A percentile compares a stretch with the other conserved stretches of the same genome.
Conservation (phyloP, 2,113 vertebrate species). For the Cinclus mexicanus region DNA sequence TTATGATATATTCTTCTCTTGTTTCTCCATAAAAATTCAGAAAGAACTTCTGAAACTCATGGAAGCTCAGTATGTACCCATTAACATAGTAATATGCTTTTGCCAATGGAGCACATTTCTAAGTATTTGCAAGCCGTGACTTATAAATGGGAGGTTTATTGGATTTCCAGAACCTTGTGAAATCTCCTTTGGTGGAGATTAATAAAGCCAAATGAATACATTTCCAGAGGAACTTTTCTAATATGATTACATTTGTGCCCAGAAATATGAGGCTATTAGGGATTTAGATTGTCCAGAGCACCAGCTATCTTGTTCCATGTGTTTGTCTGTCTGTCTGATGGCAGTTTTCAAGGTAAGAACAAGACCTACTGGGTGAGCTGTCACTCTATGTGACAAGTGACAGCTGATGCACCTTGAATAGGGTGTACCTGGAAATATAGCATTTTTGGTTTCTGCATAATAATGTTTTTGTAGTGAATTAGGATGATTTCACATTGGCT, state of each 20-base stretch:
- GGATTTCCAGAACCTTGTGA: constrained; percentile 41
- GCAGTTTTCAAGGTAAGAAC: background rate
- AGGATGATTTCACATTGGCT: background rate
- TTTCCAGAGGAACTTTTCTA: constrained; percentile 47
- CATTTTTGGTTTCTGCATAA: background rate
- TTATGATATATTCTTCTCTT: constrained; percentile 21
- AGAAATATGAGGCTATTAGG: background rate
- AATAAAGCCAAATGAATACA: constrained; percentile 55
- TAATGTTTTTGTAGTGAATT: background rate
- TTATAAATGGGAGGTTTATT: constrained; percentile 58
- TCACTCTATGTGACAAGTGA: background rate
- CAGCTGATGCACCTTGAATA: background rate
- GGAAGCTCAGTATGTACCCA: constrained; percentile 18
- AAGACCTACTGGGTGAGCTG: background rate
- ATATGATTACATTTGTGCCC: constrained; percentile 16
- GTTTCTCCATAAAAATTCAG: constrained; percentile 26
- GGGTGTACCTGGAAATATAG: background rate
- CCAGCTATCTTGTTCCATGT: background rate
- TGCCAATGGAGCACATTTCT: constrained; percentile 10
- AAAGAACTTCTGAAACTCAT: background rate
- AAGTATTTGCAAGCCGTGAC: constrained; percentile 47
- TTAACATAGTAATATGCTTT: constrained; percentile 55
- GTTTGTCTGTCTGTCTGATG: background rate
- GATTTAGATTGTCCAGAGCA: background rate
- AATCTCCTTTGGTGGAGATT: constrained; percentile 26